Evolutionary conservation across 2,888 invertebrate genomes (phyloP).

Genomic region (Drosophila meridiana): DNA sequence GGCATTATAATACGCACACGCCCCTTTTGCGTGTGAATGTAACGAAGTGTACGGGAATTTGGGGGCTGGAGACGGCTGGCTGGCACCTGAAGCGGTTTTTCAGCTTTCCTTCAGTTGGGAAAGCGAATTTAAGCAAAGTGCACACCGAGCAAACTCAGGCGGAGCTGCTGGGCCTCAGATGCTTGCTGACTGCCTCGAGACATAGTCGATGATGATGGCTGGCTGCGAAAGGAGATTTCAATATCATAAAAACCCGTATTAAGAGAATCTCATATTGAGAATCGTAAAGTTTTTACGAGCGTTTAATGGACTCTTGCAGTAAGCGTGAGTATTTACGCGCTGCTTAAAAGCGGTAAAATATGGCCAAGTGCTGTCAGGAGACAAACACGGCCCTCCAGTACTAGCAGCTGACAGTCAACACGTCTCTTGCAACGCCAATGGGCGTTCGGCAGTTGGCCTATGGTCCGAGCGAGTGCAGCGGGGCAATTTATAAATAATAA

Average conservation of each 20-base stretch:
- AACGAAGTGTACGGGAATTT: conserved; percentile 21
- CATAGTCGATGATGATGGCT: conserved; percentile 43
- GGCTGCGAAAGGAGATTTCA: conserved; percentile 82
- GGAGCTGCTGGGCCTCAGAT: conserved; percentile 63
- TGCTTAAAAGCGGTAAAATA: conserved; percentile 79
- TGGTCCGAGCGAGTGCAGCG: conserved; percentile 31
- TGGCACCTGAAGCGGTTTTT: conserved; percentile 62
- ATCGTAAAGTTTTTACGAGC: conserved; percentile 85
- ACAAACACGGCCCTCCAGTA: conserved; percentile 32
- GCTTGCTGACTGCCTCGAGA: conserved; percentile 38
- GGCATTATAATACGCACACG: conserved; percentile 64
- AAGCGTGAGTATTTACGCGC: conserved; percentile 80
- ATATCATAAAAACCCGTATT: conserved; percentile 84
- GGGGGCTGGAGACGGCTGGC: conserved; percentile 11
- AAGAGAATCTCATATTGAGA: conserved; percentile 83
- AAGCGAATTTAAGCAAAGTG: conserved; percentile 58
- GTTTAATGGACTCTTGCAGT: conserved; percentile 85
- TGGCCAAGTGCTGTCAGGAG: conserved; percentile 71
- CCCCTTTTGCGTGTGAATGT: conserved; percentile 40
- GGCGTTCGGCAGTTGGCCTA: conserved; percentile 1
- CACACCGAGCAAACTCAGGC: conserved; percentile 47
- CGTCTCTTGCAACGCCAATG: conserved; percentile 24
- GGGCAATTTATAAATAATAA: conserved; percentile 31
- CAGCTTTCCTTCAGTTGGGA: conserved; percentile 43
- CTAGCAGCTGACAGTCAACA: conserved; percentile 30